Evolutionary conservation across 2,888 invertebrate species (phyloP), one percentile per base, ranked within the genome.

Genomic region (Agapostemon virescens): DNA sequence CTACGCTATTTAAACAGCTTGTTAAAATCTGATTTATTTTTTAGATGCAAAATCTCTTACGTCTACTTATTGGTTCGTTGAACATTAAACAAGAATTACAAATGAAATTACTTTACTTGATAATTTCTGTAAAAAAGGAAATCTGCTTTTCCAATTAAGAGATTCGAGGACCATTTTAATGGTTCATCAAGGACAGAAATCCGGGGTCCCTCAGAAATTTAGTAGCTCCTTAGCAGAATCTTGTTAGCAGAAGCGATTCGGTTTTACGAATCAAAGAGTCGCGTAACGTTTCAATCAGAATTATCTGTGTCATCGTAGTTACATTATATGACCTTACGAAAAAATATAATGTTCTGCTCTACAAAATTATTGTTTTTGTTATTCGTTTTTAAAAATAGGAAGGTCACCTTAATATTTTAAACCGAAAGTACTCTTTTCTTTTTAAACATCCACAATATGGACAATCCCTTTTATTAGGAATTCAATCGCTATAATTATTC

Each of bases 91-190:
- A 36, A 36, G 4, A 36, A n/a, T 36, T 36, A 13, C 2, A 20
- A 63, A 20, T 36, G 11, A 63, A 36, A 13, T n/a, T 63, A 20
- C n/a, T n/a, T 36, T 11, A 63, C 36, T 36, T 33, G 13, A 36
- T 11, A 63, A 63, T 63, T 63, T 63, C 63, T 63, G 36, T 36
- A 13, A 36, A 63, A n/a, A 63, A n/a, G 36, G 20, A n/a, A 36
- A 36, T 63, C 63, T n/a, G 33, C 36, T 63, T 20, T 33, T n/a
- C 36, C 36, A n/a, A 63, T 63, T 63, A 63, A n/a, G n/a, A 36
- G 36, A n/a, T 13, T 36, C 63, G n/a, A 63, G 36, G n/a, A 20
- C 30, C 63, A 36, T 63, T 36, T 36, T 63, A 36, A 63, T 20
- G 63, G 63, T 63, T 36, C 63, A 36, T 63, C 36, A 63, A 36